Conservation (phyloP, 2,888 invertebrate species). For the Lottia gigantea region DNA sequence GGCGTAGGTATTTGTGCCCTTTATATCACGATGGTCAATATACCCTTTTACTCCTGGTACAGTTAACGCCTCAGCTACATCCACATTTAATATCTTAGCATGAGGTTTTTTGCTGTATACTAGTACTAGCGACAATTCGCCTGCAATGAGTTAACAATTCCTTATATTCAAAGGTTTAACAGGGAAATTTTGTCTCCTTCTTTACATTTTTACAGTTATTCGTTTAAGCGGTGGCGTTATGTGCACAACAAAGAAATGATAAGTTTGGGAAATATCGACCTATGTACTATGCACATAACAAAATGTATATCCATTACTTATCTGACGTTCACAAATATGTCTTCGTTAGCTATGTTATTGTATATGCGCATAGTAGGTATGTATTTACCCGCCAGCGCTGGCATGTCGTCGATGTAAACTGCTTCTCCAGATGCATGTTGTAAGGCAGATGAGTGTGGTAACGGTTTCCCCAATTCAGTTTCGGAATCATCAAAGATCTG, state of each 20-base stretch:
- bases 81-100: constrained; percentile 82
- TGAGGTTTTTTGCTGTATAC: constrained; percentile 85
- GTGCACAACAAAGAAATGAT: no score
- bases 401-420: constrained; percentile 88
- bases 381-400: constrained; percentile 73
- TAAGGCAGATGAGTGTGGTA: constrained; percentile 82
- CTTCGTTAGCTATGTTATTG: no score
- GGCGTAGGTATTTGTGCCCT: constrained; percentile 77
- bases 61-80: constrained; percentile 79
- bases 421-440: constrained; percentile 92
- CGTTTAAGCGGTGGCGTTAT: no score
- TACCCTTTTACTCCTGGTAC: constrained; percentile 86
- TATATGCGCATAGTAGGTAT: no score
- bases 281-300: no score
- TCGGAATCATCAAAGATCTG: constrained; percentile 69
- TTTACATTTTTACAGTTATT: no score
- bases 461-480: constrained; percentile 77
- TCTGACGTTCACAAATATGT: no score
- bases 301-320: no score
- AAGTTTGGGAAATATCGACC: no score
- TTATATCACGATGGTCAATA: constrained; percentile 82
- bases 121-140: constrained; percentile 83
- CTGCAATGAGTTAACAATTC: no score
- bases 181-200: no score
- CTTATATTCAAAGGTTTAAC: no score